phyloP scores from a whole-genome alignment of 2,797 vertebrate species.

The Tenualosa ilisha region DNA sequence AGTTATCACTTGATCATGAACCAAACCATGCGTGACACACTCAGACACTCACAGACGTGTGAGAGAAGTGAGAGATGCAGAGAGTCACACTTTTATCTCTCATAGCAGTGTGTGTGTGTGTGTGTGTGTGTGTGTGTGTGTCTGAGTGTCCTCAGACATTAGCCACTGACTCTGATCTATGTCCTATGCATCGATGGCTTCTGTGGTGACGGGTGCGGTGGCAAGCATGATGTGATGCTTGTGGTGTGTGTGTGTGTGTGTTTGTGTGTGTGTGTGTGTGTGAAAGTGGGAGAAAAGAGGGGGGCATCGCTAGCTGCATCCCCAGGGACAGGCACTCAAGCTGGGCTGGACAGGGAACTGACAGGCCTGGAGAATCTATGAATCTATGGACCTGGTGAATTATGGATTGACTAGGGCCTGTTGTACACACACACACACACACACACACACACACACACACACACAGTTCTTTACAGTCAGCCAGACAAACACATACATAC shows the following conservation, averaged over 20 bases:
- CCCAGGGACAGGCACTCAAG: neutral
- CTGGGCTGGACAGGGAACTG: neutral
- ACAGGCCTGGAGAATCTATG: neutral
- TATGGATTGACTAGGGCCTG: neutral
- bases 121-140: neutral
- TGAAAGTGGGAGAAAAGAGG: neutral
- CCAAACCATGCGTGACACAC: no score
- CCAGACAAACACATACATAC: neutral
- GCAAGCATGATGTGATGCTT: neutral
- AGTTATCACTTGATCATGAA: no score
- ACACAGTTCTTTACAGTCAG: neutral
- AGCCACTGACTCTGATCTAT: neutral
- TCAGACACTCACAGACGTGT: neutral
- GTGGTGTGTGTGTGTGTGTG: neutral
- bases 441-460: neutral
- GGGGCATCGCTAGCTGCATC: neutral
- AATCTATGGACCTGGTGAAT: conserved; percentile 2
- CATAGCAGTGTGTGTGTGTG: conserved; percentile 1
- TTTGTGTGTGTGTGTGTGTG: neutral
- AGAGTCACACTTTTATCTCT: no score
- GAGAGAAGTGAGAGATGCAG: neutral
- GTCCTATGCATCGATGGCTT: neutral
- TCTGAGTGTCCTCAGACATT: neutral
- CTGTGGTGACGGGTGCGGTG: conserved; percentile 6
- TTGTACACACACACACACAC: neutral